Evolutionary conservation across 2,888 invertebrate genomes (phyloP).

Genomic region (Lochmaea crataegi): DNA sequence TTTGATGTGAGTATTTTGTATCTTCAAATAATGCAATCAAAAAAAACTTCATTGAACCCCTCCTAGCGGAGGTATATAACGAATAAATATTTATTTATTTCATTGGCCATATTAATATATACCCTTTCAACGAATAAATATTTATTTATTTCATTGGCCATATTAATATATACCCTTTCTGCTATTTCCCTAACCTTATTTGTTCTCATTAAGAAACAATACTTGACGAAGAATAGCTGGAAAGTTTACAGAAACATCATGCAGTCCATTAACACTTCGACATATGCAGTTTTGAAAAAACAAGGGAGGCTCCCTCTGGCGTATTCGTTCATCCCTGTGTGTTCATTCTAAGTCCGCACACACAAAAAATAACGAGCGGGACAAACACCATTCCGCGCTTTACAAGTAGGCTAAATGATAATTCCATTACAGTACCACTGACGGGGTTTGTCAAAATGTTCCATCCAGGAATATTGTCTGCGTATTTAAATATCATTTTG

Average conservation of each 20-base stretch:
- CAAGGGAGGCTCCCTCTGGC: slow-evolving; percentile 57
- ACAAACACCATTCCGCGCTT: slow-evolving; percentile 60
- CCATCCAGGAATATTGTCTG: not conserved
- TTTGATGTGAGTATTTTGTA: too few relatives aligned
- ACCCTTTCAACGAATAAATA: slow-evolving; percentile 29
- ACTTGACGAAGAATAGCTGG: slow-evolving; percentile 32
- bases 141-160: slow-evolving; percentile 14
- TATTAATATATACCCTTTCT: slow-evolving; percentile 29
- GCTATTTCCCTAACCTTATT: slow-evolving; percentile 11
- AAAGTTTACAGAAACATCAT: slow-evolving; percentile 40
- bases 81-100: slow-evolving; percentile 16
- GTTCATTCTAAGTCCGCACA: slow-evolving; percentile 55
- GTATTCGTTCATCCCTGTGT: slow-evolving; percentile 39
- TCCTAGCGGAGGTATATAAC: too few relatives aligned
- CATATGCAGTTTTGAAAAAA: slow-evolving; percentile 58
- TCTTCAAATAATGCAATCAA: too few relatives aligned
- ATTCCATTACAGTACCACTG: slow-evolving; percentile 56
- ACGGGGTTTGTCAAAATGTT: slow-evolving; percentile 36
- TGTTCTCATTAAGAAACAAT: slow-evolving; percentile 37
- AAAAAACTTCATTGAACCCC: too few relatives aligned
- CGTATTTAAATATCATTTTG: too few relatives aligned
- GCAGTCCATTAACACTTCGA: slow-evolving; percentile 55
- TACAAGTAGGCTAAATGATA: slow-evolving; percentile 61
- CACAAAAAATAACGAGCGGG: slow-evolving; percentile 58
- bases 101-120: slow-evolving; percentile 18